Percentiles rank a stretch among this genome's conserved stretches.
Conservation (phyloP, 2,888 invertebrate genomes). For the Drosophila birchii region DNA sequence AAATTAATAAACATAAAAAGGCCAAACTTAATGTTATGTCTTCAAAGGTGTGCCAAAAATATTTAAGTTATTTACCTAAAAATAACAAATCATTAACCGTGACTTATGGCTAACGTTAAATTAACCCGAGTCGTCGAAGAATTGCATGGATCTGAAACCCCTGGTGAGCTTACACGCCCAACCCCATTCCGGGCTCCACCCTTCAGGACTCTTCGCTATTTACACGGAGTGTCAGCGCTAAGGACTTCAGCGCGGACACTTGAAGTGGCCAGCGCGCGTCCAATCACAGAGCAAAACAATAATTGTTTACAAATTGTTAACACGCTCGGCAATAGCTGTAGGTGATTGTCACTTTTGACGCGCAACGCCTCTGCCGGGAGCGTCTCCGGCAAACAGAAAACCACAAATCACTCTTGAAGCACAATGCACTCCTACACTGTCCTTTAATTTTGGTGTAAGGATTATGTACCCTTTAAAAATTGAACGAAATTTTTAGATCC, state of each 20-base stretch:
- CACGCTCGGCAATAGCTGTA: constrained; percentile 53
- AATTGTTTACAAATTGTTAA: constrained; percentile 83
- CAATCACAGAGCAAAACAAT: constrained; percentile 80
- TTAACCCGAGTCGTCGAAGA: background rate
- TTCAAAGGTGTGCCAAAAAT: background rate
- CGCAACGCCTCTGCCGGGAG: constrained; percentile 61
- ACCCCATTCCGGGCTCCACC: constrained; percentile 7
- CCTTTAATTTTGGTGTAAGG: background rate
- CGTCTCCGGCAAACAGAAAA: constrained; percentile 68
- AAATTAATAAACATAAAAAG: too few species aligned
- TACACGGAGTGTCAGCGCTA: constrained; percentile 68
- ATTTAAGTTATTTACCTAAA: background rate
- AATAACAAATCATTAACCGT: background rate
- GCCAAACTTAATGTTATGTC: background rate
- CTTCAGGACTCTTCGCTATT: constrained; percentile 51
- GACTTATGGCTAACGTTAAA: constrained; percentile 1
- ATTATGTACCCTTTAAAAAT: background rate
- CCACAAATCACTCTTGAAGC: constrained; percentile 66
- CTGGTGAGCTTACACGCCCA: background rate
- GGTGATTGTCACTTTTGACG: constrained; percentile 76
- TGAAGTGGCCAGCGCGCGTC: constrained; percentile 53
- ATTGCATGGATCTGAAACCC: constrained; percentile 3
- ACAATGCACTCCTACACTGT: constrained; percentile 45
- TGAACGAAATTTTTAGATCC: background rate
- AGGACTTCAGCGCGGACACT: constrained; percentile 48